Conservation (phyloP, 2,797 vertebrate species). For the Liasis olivaceus region DNA sequence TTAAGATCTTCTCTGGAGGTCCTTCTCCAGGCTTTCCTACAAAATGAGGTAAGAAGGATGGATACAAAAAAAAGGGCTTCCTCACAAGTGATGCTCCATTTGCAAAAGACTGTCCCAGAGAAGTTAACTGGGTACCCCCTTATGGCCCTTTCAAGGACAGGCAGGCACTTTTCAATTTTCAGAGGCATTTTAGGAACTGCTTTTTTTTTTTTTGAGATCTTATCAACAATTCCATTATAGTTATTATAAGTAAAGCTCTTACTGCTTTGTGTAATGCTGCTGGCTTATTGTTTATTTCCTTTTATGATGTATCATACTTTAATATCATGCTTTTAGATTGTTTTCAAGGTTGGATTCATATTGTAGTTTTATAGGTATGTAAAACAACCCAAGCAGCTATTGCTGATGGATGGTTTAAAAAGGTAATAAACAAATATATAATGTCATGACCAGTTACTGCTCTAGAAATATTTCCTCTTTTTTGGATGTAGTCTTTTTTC, state of each 20-base stretch:
- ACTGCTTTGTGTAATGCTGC: not conserved
- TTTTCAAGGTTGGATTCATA: not conserved
- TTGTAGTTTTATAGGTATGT: not conserved
- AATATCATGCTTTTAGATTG: not conserved
- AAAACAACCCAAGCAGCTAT: not conserved
- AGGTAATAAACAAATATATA: not conserved
- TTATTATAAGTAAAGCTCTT: not conserved
- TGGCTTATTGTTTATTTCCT: not conserved
- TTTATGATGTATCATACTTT: not conserved
- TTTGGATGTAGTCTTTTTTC: not conserved
- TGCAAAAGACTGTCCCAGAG: not conserved
- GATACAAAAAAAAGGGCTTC: not conserved
- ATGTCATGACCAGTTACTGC: not conserved
- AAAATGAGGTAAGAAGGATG: not conserved
- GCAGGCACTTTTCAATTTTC: not conserved
- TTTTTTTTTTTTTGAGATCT: not conserved
- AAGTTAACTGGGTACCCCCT: not conserved
- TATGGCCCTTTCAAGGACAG: not conserved
- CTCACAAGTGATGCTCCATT: not conserved
- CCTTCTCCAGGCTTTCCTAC: not conserved
- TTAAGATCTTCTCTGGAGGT: too few relatives aligned
- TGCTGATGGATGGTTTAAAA: not conserved
- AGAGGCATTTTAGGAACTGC: not conserved
- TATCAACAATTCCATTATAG: not conserved
- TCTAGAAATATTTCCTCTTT: not conserved